Evolutionary conservation across 1,140 invertebrate species (phyloP), one percentile per base, ranked within the genome.

Genomic region (Oryctes rhinoceros): DNA sequence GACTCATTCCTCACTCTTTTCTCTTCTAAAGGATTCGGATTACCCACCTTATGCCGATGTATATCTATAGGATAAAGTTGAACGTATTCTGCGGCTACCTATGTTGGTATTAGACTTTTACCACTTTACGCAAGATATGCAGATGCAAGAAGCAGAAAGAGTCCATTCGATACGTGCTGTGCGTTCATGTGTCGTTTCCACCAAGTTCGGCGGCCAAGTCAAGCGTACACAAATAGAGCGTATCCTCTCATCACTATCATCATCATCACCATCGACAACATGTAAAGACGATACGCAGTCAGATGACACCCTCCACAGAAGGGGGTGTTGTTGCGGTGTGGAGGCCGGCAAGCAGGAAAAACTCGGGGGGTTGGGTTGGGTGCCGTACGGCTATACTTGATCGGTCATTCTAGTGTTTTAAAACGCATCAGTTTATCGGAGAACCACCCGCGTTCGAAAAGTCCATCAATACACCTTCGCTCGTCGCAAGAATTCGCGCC

Each of bases 361-460:
- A 18, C 53, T 59, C 53, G 13, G 53, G 53, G 49, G 53, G 53
- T 59, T 59, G 49, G 53, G 53, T 59, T 59, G 18, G 18, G 15
- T 18, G 18, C n/a, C 18, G 53, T 59, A 59, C 53, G 53, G 53
- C 53, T 59, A 59, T 59, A 59, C 53, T 59, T 59, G 53, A 59
- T 59, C 53, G 53, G 53, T 59, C 53, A 59, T 59, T 59, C 15
- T 59, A 59, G 53, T 59, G 53, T 59, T 59, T 59, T 59, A 59
- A 59, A 59, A 59, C 53, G 15, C 53, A 59, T 59, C 53, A 15
- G 53, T 59, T 59, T 18, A 18, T 15, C 15, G 18, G n/a, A 18
- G 18, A 59, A 59, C 53, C 53, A 59, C 53, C 53, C 53, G 53
- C 53, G 53, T 59, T 18, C n/a, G n/a, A 59, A 59, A 59, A 18